Evolutionary conservation across 2,113 vertebrate genomes (phyloP).

Genomic region (Rhinogobius similis): DNA sequence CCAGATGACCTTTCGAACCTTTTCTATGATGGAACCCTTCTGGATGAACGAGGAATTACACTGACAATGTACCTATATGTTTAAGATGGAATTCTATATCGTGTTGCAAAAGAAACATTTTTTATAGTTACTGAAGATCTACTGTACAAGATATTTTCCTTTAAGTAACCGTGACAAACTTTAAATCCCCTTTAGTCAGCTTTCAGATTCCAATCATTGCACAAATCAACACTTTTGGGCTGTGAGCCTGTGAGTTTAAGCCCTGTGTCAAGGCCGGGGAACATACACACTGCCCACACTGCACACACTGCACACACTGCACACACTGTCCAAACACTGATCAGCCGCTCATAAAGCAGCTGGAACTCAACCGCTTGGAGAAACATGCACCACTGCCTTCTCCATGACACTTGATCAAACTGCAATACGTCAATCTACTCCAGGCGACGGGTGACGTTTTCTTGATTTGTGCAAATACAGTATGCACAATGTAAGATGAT

Average conservation of each 20-base stretch:
- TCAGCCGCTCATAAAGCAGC: background rate
- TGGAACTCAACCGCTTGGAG: conserved; percentile 27
- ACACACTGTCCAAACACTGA: conserved; percentile 27
- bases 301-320: too few relatives aligned
- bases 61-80: too few relatives aligned
- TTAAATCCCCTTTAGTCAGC: background rate
- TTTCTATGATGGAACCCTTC: too few relatives aligned
- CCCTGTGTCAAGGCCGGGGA: conserved; percentile 7
- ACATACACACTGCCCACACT: conserved; percentile 8
- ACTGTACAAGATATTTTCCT: background rate
- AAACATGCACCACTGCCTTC: conserved; percentile 22
- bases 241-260: background rate
- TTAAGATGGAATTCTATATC: too few relatives aligned
- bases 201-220: background rate
- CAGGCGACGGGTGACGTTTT: background rate
- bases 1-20: too few relatives aligned
- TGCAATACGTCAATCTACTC: conserved; percentile 1
- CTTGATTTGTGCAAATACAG: background rate
- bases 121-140: too few relatives aligned
- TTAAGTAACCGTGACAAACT: background rate
- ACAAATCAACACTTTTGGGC: background rate
- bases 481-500: conserved; percentile 6
- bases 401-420: conserved; percentile 20
- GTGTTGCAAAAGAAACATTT: background rate
- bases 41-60: too few relatives aligned